Conservation (phyloP, 2,888 invertebrate species). For the Nephrocerus scutellatus region DNA sequence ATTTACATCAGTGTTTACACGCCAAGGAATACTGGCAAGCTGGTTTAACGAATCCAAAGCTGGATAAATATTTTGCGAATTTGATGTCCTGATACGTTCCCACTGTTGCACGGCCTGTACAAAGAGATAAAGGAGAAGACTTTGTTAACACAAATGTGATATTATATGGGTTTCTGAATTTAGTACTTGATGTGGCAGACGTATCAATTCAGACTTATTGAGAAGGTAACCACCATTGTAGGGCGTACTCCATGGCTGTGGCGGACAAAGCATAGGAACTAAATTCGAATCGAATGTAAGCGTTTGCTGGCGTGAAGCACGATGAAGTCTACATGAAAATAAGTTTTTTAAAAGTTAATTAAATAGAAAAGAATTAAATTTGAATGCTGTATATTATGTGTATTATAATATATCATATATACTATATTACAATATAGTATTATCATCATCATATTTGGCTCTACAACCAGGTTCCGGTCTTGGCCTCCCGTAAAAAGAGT, state of each 20-base stretch:
- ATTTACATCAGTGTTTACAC: slow-evolving; percentile 66
- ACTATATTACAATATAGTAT: too few species aligned
- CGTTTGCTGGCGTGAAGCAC: slow-evolving; percentile 59
- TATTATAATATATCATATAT: too few species aligned
- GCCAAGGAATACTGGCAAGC: slow-evolving; percentile 88
- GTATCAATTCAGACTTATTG: slow-evolving; percentile 57
- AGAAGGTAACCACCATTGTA: slow-evolving; percentile 70
- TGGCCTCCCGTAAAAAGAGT: too few species aligned
- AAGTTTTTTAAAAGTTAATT: neutral
- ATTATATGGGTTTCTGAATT: neutral
- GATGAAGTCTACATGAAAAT: slow-evolving; percentile 51
- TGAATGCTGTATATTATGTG: too few species aligned
- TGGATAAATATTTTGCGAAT: slow-evolving; percentile 63
- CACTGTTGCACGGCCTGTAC: slow-evolving; percentile 56
- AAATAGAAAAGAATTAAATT: too few species aligned
- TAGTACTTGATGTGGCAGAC: slow-evolving; percentile 44
- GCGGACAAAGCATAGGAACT: slow-evolving; percentile 75
- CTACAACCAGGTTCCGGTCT: too few species aligned
- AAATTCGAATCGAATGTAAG: slow-evolving; percentile 66
- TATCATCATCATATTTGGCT: too few species aligned
- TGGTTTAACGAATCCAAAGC: slow-evolving; percentile 88
- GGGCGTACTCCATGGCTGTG: slow-evolving; percentile 73
- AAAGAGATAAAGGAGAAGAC: too few species aligned
- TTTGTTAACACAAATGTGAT: neutral
- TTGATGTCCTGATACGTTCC: slow-evolving; percentile 55